A percentile compares a stretch with the other conserved stretches of the same genome.
Evolutionary conservation across 2,888 invertebrate species (phyloP).

Genomic region (Carabus problematicus): DNA sequence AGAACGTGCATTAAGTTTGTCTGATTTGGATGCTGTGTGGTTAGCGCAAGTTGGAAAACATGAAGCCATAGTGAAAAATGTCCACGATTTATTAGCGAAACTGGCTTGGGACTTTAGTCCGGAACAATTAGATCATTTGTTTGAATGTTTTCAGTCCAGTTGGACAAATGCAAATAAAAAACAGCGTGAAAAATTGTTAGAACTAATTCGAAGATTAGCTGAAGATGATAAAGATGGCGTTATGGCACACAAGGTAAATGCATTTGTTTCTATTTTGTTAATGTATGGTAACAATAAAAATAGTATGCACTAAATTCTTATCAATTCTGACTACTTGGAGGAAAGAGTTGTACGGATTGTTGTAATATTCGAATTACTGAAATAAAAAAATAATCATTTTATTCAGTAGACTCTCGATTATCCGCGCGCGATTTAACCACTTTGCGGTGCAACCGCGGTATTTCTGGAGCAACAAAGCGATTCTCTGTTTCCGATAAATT

Average conservation of each 20-base stretch:
- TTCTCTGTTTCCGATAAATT: too few relatives aligned
- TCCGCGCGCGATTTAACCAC: too few relatives aligned
- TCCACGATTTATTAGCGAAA: constrained; percentile 94
- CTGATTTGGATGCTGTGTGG: constrained; percentile 96
- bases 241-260: constrained; percentile 98
- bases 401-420: too few relatives aligned
- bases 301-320: too few relatives aligned
- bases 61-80: constrained; percentile 97
- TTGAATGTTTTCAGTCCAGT: constrained; percentile 92
- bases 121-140: constrained; percentile 95
- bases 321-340: too few relatives aligned
- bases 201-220: constrained; percentile 91
- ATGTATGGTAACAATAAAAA: too few relatives aligned
- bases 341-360: too few relatives aligned
- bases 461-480: too few relatives aligned
- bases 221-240: constrained; percentile 99
- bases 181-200: constrained; percentile 93
- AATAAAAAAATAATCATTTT: too few relatives aligned
- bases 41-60: constrained; percentile 97
- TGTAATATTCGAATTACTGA: too few relatives aligned
- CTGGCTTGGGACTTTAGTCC: constrained; percentile 98
- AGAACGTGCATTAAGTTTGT: constrained; percentile 84
- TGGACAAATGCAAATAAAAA: constrained; percentile 97
- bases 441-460: too few relatives aligned
- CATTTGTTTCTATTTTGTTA: too few relatives aligned